Evolutionary conservation across 2,113 vertebrate species (phyloP), one percentile per base, ranked within the genome.

Genomic region (Dipodomys ordii): DNA sequence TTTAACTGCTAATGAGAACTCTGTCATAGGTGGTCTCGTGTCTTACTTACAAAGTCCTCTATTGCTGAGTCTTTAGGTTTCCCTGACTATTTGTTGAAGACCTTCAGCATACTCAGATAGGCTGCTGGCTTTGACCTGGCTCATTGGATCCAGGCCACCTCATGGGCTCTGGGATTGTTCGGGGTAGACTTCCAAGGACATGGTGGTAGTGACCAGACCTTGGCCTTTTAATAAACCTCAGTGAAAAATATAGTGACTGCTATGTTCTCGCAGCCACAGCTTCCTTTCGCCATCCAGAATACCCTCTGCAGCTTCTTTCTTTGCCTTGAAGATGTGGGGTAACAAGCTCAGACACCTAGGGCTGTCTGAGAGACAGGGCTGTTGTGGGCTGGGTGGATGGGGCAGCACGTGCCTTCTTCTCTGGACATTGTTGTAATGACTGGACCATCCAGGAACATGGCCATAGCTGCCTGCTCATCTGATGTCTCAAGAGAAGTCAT

Each of bases 201-300:
- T 4, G 13, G 74, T 2, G 16, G n/a, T 2, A 0, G 3, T 1
- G 4, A 7, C 46, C 13, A 8, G 9, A 23, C 22, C 11, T 2
- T 3, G 18, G 3, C 28, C 12, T 49, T 9, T 16, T 2, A 1
- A 2, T 0, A 18, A 3, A 3, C 71, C 5, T 27, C 0, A 0
- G 0, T 13, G 60, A 23, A 1, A 4, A 1, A 22, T 8, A 3
- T 3, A 2, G 22, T 8, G 4, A 2, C 27, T 46, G 8, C 1
- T 13, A 20, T 2, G 5, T 85, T 69, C 46, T 72, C 67, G 23
- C 20, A 85, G 13, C 13, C 15, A 23, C 71, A 28, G 22, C 7
- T 19, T 13, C 5, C 16, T 44, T 25, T n/a, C 25, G 32, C 57
- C 35, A 79, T 5, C 12, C 69, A 46, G 69, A 18, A 8, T 20